Conservation (phyloP, 2,113 vertebrate species). For the Otus sunia region DNA sequence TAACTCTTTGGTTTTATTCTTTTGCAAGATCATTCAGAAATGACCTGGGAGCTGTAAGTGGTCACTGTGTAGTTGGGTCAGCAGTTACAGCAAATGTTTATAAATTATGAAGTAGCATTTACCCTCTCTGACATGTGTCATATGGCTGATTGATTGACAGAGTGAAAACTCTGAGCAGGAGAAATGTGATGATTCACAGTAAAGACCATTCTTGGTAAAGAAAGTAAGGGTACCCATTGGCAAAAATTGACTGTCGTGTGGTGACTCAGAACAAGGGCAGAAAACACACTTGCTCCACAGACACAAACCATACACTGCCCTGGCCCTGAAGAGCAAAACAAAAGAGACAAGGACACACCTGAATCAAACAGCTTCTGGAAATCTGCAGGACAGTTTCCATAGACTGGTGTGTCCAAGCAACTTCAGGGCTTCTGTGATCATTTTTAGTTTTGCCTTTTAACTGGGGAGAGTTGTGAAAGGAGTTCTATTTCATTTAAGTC, state of each 20-base stretch:
- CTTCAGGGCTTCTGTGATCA: neutral
- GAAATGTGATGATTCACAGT: neutral
- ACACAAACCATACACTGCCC: neutral
- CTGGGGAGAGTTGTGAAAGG: neutral
- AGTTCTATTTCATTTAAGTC: neutral
- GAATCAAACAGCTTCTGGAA: neutral
- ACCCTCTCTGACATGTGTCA: neutral
- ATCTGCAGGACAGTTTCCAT: neutral
- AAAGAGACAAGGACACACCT: neutral
- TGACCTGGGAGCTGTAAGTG: neutral
- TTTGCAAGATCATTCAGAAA: neutral
- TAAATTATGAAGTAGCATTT: neutral
- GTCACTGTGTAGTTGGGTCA: neutral
- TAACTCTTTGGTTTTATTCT: neutral
- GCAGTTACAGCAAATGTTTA: neutral
- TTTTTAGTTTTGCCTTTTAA: neutral
- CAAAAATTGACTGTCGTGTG: fast-evolving
- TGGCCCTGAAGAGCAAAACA: neutral
- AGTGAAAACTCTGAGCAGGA: neutral
- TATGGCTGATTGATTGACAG: neutral
- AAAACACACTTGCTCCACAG: neutral
- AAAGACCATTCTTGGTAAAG: neutral
- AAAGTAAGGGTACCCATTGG: neutral
- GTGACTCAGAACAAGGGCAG: neutral
- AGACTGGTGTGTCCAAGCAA: neutral